Percentiles rank a stretch among this genome's conserved stretches.
Conservation (phyloP, 2,888 invertebrate species). For the Drosophila atroscutellata region DNA sequence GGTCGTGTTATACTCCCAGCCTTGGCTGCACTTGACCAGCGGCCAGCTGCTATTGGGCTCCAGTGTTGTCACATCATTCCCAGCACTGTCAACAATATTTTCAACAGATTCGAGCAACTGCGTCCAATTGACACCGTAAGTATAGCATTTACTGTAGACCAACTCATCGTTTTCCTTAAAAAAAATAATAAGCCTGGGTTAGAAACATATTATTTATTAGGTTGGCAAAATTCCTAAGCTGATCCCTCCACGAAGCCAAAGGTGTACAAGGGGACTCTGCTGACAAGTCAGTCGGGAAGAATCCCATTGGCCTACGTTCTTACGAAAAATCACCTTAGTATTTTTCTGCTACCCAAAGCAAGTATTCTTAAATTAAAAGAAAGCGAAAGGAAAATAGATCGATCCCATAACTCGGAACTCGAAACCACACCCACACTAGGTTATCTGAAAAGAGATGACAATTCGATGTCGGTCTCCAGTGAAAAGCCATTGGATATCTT, state of each 20-base stretch:
- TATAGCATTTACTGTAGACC: conserved; percentile 89
- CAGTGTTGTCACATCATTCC: conserved; percentile 77
- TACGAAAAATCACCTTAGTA: too few relatives aligned
- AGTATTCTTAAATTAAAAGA: too few relatives aligned
- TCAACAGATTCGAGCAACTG: conserved; percentile 84
- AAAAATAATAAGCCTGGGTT: background rate
- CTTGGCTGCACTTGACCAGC: conserved; percentile 89
- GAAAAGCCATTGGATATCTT: too few relatives aligned
- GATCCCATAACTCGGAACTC: too few relatives aligned
- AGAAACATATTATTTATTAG: background rate
- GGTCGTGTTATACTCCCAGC: conserved; percentile 92
- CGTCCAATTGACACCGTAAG: conserved; percentile 91
- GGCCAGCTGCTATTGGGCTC: conserved; percentile 87
- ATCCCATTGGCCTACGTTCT: too few relatives aligned
- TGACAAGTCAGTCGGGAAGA: too few relatives aligned
- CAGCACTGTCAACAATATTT: conserved; percentile 16
- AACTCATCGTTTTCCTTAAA: conserved; percentile 82
- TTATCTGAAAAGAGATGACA: too few relatives aligned
- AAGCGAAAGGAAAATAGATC: too few relatives aligned
- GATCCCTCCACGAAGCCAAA: background rate
- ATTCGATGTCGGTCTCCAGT: too few relatives aligned
- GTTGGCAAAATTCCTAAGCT: background rate
- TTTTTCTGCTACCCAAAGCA: too few relatives aligned
- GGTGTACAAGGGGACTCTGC: too few relatives aligned
- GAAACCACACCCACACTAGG: too few relatives aligned